These are phyloP conservation scores for Thereva unica DNA, from an alignment of 2,888 invertebrate species.

Conservation along the genomic window DNA sequence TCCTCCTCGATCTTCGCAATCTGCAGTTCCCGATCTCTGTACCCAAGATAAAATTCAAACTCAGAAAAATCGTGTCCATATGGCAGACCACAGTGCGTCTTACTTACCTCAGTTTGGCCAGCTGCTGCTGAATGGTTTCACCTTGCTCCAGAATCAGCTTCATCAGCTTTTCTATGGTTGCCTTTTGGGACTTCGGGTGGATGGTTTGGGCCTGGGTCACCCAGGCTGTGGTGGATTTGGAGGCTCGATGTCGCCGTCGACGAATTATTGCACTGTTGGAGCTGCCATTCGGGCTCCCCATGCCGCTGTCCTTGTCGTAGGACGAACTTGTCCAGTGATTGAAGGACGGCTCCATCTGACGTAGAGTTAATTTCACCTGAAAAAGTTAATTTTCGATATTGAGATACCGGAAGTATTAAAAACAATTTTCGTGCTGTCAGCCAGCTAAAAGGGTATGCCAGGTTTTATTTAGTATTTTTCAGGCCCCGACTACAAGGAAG, in stretches of 20 bases:
- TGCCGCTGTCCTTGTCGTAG: conserved; percentile 55
- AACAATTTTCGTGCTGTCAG: too few species aligned
- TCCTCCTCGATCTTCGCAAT: conserved; percentile 79
- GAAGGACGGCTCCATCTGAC: conserved; percentile 47
- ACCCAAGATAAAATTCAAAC: conserved; percentile 22
- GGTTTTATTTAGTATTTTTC: too few species aligned
- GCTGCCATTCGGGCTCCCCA: conserved; percentile 56
- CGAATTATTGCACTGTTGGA: conserved; percentile 55
- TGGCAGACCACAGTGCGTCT: conserved; percentile 3
- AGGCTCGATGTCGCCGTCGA: conserved; percentile 49
- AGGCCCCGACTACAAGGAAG: too few species aligned
- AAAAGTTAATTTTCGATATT: conserved; percentile 1
- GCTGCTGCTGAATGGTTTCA: conserved; percentile 61
- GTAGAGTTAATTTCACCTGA: conserved; percentile 53
- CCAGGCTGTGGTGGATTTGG: conserved; percentile 47
- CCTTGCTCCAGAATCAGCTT: conserved; percentile 65
- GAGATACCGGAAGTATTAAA: too few species aligned
- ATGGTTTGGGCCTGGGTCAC: conserved; percentile 52
- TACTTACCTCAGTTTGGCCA: conserved; percentile 54
- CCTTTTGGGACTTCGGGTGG: conserved; percentile 53
- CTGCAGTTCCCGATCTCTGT: conserved; percentile 74
- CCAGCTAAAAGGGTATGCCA: too few species aligned
- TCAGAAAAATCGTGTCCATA: conserved; percentile 18
- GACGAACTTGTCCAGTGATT: conserved; percentile 37
- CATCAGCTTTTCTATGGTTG: conserved; percentile 60